A percentile compares a stretch with the other conserved stretches of the same genome.
These are phyloP conservation scores for Phrynocephalus vlangalii DNA, from an alignment of 2,797 vertebrate genomes.

Conservation along the genomic window DNA sequence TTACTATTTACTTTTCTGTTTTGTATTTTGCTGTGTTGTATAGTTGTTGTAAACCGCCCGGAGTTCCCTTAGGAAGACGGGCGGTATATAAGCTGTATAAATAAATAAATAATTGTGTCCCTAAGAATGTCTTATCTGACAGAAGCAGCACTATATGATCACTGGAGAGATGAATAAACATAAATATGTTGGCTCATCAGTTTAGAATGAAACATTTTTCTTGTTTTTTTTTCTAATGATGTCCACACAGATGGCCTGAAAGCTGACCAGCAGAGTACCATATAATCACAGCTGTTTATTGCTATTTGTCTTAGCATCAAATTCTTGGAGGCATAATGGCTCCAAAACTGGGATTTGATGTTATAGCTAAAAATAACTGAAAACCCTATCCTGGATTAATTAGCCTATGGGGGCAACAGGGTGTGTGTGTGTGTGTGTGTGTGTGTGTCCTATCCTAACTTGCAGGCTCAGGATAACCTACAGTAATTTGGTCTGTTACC, in stretches of 20 bases:
- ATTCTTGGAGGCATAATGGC: neutral
- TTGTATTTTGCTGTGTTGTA: too few relatives aligned
- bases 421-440: too few relatives aligned
- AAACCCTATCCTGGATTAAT: neutral
- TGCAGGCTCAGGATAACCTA: neutral
- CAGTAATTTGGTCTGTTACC: neutral
- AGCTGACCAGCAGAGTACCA: neutral
- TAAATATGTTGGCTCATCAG: constrained; percentile 9
- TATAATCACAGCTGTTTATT: neutral
- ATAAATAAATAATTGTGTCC: too few relatives aligned
- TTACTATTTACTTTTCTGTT: too few relatives aligned
- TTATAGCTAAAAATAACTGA: neutral
- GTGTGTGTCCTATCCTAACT: neutral
- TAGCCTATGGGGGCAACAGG: neutral
- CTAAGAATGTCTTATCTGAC: neutral
- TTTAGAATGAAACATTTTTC: neutral
- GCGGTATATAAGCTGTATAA: too few relatives aligned
- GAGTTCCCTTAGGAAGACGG: too few relatives aligned
- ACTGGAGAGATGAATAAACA: neutral
- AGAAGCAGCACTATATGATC: constrained; percentile 1
- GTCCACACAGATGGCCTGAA: neutral
- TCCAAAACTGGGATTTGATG: neutral
- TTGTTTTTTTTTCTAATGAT: neutral
- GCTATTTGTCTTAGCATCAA: neutral
- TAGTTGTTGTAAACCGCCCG: too few relatives aligned